Conservation (phyloP, 2,888 invertebrate species). For the Thelaira solivaga region DNA sequence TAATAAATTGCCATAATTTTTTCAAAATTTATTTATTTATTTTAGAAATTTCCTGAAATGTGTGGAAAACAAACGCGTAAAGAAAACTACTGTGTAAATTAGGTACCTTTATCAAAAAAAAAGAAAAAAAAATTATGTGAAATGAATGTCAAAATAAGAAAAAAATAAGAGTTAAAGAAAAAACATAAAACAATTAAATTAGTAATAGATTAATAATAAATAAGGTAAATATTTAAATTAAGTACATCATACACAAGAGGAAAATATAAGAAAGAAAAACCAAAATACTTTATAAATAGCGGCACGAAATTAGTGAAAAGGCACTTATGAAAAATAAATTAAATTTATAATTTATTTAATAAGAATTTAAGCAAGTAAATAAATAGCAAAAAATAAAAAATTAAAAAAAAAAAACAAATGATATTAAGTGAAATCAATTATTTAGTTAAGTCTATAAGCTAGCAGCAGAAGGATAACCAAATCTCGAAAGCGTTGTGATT, state of each 20-base stretch:
- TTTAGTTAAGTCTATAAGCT: constrained; percentile 41
- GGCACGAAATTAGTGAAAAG: constrained; percentile 60
- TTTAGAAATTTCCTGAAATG: neutral
- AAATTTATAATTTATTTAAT: neutral
- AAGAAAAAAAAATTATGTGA: constrained; percentile 33
- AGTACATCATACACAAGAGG: constrained; percentile 21
- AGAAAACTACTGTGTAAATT: constrained; percentile 76
- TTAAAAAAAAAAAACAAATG: constrained; percentile 29
- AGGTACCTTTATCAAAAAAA: constrained; percentile 72
- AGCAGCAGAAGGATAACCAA: constrained; percentile 60
- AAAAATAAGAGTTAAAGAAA: neutral
- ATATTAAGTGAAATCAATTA: constrained; percentile 44
- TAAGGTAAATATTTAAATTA: neutral
- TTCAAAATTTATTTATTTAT: neutral
- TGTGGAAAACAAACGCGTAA: neutral
- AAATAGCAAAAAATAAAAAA: too few relatives aligned
- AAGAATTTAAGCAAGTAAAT: too few relatives aligned
- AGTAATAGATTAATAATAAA: constrained; percentile 35
- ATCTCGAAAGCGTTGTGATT: constrained; percentile 77
- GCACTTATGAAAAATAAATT: constrained; percentile 47
- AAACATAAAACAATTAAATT: constrained; percentile 43
- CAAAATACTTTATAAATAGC: constrained; percentile 42
- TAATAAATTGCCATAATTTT: neutral
- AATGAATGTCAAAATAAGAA: constrained; percentile 48
- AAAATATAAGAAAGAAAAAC: neutral